phyloP scores from a whole-genome alignment of 2,113 vertebrate genomes.

The Microcebus griseorufus region DNA sequence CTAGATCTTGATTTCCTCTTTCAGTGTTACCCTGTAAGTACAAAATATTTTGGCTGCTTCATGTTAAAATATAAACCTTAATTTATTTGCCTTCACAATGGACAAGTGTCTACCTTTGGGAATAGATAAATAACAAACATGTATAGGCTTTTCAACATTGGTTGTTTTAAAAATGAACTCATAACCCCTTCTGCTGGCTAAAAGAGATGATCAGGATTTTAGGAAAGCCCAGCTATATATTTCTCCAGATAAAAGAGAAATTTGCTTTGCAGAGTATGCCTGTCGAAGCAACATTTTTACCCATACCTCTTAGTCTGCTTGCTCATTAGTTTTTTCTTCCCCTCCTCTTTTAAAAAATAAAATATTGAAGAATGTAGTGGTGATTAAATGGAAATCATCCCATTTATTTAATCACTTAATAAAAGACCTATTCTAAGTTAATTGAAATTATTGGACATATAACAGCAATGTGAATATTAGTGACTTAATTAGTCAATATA shows the following conservation, averaged over 20 bases:
- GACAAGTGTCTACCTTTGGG: background rate
- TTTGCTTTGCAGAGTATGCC: background rate
- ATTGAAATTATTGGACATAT: background rate
- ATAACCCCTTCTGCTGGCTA: background rate
- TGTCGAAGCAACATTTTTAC: background rate
- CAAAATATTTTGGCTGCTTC: background rate
- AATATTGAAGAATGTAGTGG: background rate
- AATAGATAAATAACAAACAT: background rate
- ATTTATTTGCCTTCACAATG: background rate
- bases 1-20: background rate
- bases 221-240: background rate
- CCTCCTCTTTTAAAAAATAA: background rate
- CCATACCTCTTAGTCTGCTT: background rate
- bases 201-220: background rate
- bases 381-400: background rate
- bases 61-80: background rate
- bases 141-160: background rate
- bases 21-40: background rate
- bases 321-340: background rate
- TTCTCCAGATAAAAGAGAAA: constrained; percentile 22
- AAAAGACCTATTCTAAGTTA: constrained; percentile 17
- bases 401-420: constrained; percentile 4
- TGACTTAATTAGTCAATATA: background rate
- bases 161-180: background rate
- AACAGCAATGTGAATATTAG: background rate